phyloP scores from a whole-genome alignment of 2,888 invertebrate species.

The Sminthurides aquaticus region DNA sequence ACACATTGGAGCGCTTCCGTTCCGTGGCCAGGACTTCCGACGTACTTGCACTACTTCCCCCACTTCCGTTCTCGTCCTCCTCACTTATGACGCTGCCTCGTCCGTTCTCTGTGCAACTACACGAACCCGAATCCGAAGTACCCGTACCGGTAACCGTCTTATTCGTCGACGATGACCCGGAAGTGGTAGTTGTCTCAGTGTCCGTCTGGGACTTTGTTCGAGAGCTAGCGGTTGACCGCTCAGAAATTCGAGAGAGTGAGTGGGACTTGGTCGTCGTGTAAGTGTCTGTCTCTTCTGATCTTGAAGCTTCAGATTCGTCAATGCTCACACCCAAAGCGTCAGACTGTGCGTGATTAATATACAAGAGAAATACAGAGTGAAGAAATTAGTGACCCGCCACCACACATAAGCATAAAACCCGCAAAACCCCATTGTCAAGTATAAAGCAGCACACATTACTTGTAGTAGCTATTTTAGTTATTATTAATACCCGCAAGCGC shows the following conservation, averaged over 20 bases:
- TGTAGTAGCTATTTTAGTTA: no score
- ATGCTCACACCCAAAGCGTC: constrained; percentile 39
- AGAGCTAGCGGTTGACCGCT: constrained; percentile 24
- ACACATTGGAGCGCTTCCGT: constrained; percentile 17
- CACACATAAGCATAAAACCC: neutral
- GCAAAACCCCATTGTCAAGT: neutral
- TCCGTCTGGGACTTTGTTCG: constrained; percentile 33
- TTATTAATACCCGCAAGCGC: no score
- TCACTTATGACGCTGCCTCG: constrained; percentile 7
- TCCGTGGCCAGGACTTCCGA: constrained; percentile 17
- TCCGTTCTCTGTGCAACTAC: constrained; percentile 11
- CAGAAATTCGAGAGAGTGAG: constrained; percentile 32
- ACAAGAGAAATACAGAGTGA: neutral
- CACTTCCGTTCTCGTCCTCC: neutral
- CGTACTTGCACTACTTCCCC: constrained; percentile 14
- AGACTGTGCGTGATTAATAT: constrained; percentile 24
- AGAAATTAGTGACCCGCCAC: neutral
- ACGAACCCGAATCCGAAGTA: constrained; percentile 12
- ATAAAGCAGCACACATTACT: no score
- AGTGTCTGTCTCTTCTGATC: constrained; percentile 41
- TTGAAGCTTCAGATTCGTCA: constrained; percentile 40
- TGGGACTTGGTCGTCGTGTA: constrained; percentile 28
- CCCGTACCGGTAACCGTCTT: constrained; percentile 25
- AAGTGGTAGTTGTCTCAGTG: constrained; percentile 29
- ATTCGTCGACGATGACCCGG: constrained; percentile 30